Evolutionary conservation across 2,888 invertebrate species (phyloP).

Genomic region (Eristalis arbustorum): DNA sequence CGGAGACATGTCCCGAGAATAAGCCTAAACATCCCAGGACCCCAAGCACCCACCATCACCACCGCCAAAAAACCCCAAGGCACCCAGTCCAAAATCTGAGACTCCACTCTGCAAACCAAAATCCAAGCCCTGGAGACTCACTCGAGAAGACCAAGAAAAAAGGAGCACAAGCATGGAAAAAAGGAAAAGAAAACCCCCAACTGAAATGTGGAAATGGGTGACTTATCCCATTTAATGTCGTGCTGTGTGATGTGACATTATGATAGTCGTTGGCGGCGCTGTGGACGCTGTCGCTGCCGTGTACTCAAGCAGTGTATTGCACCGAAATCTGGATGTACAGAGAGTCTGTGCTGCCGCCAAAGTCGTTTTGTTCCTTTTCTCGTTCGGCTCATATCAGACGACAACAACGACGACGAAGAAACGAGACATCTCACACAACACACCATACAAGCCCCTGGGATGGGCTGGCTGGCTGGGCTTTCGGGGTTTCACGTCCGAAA

Average conservation of each 20-base stretch:
- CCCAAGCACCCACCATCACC: no score
- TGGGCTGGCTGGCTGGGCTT: constrained; percentile 65
- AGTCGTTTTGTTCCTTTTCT: constrained; percentile 20
- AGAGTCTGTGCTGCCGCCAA: constrained; percentile 17
- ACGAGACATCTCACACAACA: constrained; percentile 4
- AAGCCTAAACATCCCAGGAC: no score
- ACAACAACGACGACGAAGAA: background rate
- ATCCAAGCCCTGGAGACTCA: background rate
- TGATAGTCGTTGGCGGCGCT: constrained; percentile 54
- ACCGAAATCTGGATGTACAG: background rate
- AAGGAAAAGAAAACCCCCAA: constrained; percentile 12
- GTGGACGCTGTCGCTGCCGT: constrained; percentile 37
- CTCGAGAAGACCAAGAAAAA: constrained; percentile 6
- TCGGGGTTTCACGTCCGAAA: constrained; percentile 38
- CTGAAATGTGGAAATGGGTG: constrained; percentile 64
- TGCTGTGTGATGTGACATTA: constrained; percentile 71
- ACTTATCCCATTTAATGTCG: constrained; percentile 71
- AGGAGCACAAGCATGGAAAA: no score
- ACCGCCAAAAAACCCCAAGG: no score
- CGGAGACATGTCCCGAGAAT: no score
- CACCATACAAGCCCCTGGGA: constrained; percentile 58
- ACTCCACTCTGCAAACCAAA: background rate
- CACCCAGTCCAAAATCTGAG: background rate
- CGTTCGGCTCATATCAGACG: constrained; percentile 56
- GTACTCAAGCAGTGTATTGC: background rate